phyloP scores from a whole-genome alignment of 2,113 vertebrate genomes.

The Daphoenositta chrysoptera region DNA sequence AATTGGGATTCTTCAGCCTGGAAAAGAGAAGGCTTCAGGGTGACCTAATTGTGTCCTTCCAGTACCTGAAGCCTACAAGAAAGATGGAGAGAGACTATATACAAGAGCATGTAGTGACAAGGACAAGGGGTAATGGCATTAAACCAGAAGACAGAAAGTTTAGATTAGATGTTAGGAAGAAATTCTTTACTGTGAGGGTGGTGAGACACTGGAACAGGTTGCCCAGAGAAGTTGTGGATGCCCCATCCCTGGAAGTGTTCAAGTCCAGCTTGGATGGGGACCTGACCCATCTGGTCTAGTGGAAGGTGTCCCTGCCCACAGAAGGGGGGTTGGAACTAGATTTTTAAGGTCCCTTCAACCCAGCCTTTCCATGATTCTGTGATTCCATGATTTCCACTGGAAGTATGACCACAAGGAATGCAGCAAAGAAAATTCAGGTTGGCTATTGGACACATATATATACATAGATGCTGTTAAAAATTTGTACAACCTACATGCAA shows the following conservation, averaged over 20 bases:
- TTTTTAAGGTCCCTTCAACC: not conserved
- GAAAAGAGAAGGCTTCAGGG: not conserved
- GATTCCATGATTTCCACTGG: not conserved
- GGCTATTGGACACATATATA: not conserved
- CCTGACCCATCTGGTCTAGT: not conserved
- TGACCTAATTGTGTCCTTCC: not conserved
- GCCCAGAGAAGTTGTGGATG: not conserved
- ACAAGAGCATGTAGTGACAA: not conserved
- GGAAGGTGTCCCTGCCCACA: not conserved
- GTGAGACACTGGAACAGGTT: not conserved
- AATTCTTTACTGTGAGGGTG: not conserved
- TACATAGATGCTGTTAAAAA: not conserved
- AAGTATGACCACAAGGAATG: not conserved
- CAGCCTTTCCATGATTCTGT: not conserved
- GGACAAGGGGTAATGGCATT: fast-evolving
- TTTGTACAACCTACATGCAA: not conserved
- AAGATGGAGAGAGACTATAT: not conserved
- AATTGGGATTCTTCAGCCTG: not conserved
- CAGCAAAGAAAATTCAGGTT: not conserved
- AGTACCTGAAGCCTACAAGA: not conserved
- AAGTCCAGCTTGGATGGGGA: not conserved
- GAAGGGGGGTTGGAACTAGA: not conserved
- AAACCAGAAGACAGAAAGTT: not conserved
- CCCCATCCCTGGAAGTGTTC: not conserved
- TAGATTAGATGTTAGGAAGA: not conserved